phyloP scores from a whole-genome alignment of 2,113 vertebrate species.

The Mirza zaza region DNA sequence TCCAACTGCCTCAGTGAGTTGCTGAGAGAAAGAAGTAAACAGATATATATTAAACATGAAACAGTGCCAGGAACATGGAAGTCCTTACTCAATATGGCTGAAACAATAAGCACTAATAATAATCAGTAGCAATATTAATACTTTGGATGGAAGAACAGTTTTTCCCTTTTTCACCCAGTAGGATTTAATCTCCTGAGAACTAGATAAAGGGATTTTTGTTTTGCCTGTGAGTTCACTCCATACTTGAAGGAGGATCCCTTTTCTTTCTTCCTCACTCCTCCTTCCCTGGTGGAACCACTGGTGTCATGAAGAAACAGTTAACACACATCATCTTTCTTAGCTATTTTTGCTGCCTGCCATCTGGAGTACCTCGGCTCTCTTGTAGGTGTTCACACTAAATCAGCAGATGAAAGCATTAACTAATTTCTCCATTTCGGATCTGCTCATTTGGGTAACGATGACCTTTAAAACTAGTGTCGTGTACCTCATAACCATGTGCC shows the following conservation, averaged over 20 bases:
- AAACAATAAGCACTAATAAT: neutral
- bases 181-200: neutral
- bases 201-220: neutral
- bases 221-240: neutral
- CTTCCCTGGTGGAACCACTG: slow-evolving; percentile 43
- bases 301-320: slow-evolving; percentile 73
- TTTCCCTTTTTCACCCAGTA: neutral
- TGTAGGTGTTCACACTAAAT: slow-evolving; percentile 73
- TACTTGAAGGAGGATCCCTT: neutral
- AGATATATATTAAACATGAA: neutral
- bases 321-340: slow-evolving; percentile 72
- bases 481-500: slow-evolving; percentile 70
- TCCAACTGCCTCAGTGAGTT: neutral
- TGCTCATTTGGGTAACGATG: slow-evolving; percentile 74
- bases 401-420: slow-evolving; percentile 73
- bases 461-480: slow-evolving; percentile 78
- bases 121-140: neutral
- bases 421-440: slow-evolving; percentile 70
- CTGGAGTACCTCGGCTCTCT: slow-evolving; percentile 67
- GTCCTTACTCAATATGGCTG: slow-evolving; percentile 23
- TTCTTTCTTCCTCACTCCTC: neutral
- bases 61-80: neutral
- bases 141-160: neutral
- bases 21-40: slow-evolving; percentile 4
- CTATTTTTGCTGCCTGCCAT: slow-evolving; percentile 76